These are phyloP conservation scores for Cancer borealis DNA, from an alignment of 2,888 invertebrate species.

Conservation along the genomic window DNA sequence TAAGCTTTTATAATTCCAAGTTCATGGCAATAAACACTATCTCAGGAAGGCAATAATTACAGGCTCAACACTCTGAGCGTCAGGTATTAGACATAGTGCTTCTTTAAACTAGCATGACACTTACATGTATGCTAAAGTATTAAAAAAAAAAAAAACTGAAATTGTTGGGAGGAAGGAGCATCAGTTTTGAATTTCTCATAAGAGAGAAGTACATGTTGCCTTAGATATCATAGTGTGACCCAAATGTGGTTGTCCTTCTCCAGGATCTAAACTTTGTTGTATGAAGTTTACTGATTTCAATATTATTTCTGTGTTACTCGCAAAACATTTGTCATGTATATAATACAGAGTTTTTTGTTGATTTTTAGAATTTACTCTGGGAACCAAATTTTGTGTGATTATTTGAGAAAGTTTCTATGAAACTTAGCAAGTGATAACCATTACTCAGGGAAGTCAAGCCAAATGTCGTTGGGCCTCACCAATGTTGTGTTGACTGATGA, in stretches of 20 bases:
- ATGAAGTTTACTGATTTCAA: background rate
- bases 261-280: background rate
- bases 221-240: background rate
- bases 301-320: background rate
- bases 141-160: background rate
- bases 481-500: background rate
- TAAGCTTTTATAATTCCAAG: background rate
- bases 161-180: background rate
- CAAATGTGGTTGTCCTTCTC: background rate
- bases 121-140: background rate
- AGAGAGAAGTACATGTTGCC: slow-evolving; percentile 3
- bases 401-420: background rate
- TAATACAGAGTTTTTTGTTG: background rate
- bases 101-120: background rate
- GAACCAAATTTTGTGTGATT: background rate
- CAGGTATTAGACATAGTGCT: slow-evolving; percentile 21
- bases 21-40: background rate
- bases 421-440: background rate
- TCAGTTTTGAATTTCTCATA: background rate
- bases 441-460: slow-evolving; percentile 32
- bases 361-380: background rate
- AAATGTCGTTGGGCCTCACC: background rate
- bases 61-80: background rate
- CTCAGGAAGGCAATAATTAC: slow-evolving; percentile 12
- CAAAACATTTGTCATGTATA: background rate